Evolutionary conservation across 2,888 invertebrate genomes (phyloP).

Genomic region (Diachrysia chrysitis): DNA sequence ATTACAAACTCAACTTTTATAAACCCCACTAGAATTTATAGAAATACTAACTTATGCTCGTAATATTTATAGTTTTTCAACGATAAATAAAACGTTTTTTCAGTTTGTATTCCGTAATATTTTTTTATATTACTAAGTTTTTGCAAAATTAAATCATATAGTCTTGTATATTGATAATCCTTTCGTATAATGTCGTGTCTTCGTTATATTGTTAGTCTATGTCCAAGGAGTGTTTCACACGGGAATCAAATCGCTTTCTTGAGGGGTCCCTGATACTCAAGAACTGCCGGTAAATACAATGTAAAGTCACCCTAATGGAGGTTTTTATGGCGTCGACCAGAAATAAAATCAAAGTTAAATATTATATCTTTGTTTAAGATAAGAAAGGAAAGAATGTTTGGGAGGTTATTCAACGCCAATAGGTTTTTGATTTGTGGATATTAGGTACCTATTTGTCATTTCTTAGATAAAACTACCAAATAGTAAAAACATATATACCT

Average conservation of each 20-base stretch:
- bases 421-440: background rate
- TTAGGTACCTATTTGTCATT: no score
- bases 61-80: no score
- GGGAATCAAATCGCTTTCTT: slow-evolving; percentile 83
- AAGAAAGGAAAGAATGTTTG: background rate
- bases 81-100: no score
- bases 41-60: no score
- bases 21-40: no score
- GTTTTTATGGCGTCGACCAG: slow-evolving; percentile 36
- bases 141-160: no score
- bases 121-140: no score
- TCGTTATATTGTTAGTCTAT: slow-evolving; percentile 54
- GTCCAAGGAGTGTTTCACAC: slow-evolving; percentile 76
- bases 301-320: slow-evolving; percentile 28
- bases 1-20: no score
- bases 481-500: no score
- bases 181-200: slow-evolving; percentile 9
- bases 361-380: slow-evolving; percentile 11
- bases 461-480: no score
- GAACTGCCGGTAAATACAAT: slow-evolving; percentile 61
- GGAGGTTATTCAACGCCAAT: background rate
- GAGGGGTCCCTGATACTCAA: slow-evolving; percentile 74
- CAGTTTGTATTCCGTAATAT: no score
- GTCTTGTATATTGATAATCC: background rate
- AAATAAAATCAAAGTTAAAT: slow-evolving; percentile 26